Percentiles rank a stretch among this genome's conserved stretches.
Conservation (phyloP, 2,888 invertebrate genomes). For the Merodon equestris region DNA sequence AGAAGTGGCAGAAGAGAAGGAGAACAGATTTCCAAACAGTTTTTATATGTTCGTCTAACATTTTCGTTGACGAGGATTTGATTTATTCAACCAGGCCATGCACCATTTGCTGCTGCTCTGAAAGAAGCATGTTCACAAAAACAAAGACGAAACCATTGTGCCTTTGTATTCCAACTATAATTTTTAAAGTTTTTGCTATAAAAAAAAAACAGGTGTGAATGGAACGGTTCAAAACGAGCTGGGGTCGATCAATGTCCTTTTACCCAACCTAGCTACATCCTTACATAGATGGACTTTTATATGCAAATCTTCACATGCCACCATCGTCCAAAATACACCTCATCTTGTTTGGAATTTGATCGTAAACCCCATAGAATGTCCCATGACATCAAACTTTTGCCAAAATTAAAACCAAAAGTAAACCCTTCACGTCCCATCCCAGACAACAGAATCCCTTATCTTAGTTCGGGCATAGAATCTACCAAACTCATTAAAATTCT, state of each 20-base stretch:
- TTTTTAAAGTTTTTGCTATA: neutral
- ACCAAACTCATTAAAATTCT: slow-evolving; percentile 60
- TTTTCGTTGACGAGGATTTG: slow-evolving; percentile 41
- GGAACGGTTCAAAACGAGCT: too few relatives aligned
- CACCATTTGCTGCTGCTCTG: slow-evolving; percentile 34
- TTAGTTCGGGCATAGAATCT: slow-evolving; percentile 10
- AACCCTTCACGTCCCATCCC: slow-evolving; percentile 20
- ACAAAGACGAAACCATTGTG: slow-evolving; percentile 12
- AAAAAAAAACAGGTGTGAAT: slow-evolving; percentile 36
- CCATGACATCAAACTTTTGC: slow-evolving; percentile 48
- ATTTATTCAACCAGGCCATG: slow-evolving; percentile 42
- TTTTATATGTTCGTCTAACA: slow-evolving; percentile 17
- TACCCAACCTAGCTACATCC: too few relatives aligned
- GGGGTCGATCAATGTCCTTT: too few relatives aligned
- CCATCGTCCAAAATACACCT: slow-evolving; percentile 30
- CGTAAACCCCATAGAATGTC: slow-evolving; percentile 50
- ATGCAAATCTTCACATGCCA: slow-evolving; percentile 40
- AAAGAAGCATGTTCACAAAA: slow-evolving; percentile 19
- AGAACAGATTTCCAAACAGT: slow-evolving; percentile 1
- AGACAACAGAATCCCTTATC: slow-evolving; percentile 16
- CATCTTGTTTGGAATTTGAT: too few relatives aligned
- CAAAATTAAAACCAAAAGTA: slow-evolving; percentile 64
- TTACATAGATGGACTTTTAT: slow-evolving; percentile 23
- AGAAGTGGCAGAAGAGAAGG: slow-evolving; percentile 19
- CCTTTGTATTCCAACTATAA: too few relatives aligned